A percentile compares a stretch with the other conserved stretches of the same genome.
Conservation (phyloP, 1,140 invertebrate species). For the Neomicropteryx cornuta region DNA sequence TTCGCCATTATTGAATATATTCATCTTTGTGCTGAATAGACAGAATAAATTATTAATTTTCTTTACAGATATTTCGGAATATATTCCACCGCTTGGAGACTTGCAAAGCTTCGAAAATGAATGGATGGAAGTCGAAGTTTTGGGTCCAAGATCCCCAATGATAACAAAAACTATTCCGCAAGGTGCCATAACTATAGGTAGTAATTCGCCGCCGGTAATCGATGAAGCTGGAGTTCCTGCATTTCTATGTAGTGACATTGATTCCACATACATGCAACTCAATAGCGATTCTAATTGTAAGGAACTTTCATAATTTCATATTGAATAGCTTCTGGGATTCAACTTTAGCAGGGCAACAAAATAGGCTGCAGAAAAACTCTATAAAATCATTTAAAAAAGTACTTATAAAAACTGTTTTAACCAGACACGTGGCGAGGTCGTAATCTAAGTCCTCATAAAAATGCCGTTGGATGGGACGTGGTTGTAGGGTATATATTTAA, state of each 20-base stretch:
- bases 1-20: no score
- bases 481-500: no score
- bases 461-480: no score
- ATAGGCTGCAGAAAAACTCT: conserved; percentile 6
- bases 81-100: conserved; percentile 54
- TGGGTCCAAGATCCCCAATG: conserved; percentile 48
- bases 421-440: no score
- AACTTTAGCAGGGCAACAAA: conserved; percentile 13
- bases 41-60: conserved; percentile 12
- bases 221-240: conserved; percentile 48
- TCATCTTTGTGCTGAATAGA: conserved; percentile 2
- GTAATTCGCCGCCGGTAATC: conserved; percentile 16
- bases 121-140: conserved; percentile 79
- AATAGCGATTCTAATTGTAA: conserved; percentile 43
- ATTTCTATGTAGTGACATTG: conserved; percentile 51
- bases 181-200: conserved; percentile 29
- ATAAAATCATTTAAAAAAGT: no score
- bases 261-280: conserved; percentile 38
- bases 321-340: conserved; percentile 1
- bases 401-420: no score
- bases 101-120: conserved; percentile 76
- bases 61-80: conserved; percentile 35
- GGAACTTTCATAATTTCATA: conserved; percentile 9
- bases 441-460: no score
- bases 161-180: conserved; percentile 22